Conservation (phyloP, 2,113 vertebrate genomes). For the Oreotrochilus melanogaster region DNA sequence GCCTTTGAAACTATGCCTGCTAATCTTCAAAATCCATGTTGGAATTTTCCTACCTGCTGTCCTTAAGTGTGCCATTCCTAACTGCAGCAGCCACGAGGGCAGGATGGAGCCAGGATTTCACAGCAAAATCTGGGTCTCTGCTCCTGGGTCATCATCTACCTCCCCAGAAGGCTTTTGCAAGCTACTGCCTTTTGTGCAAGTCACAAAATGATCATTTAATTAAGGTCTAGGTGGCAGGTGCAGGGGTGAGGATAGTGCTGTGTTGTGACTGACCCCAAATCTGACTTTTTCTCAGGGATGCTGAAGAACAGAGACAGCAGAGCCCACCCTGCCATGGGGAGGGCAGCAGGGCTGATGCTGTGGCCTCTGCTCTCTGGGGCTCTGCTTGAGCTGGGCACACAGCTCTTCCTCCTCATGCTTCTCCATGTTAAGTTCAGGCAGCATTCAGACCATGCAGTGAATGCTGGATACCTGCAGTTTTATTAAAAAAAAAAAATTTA, state of each 20-base stretch:
- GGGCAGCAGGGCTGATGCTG: neutral
- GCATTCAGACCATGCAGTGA: fast-evolving
- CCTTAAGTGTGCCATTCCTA: neutral
- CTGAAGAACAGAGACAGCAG: neutral
- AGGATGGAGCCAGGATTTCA: neutral
- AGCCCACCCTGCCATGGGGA: fast-evolving
- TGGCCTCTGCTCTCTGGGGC: fast-evolving
- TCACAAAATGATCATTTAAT: neutral
- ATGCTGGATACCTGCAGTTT: neutral
- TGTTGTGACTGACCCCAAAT: slow-evolving; percentile 16
- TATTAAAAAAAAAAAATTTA: neutral
- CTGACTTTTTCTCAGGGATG: neutral
- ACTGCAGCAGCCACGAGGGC: neutral
- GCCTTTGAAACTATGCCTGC: neutral
- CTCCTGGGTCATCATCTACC: neutral
- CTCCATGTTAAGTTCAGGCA: fast-evolving
- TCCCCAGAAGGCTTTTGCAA: neutral
- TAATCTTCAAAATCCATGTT: slow-evolving; percentile 19
- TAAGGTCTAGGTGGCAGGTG: neutral
- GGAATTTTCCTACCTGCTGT: slow-evolving; percentile 39
- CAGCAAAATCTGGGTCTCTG: neutral
- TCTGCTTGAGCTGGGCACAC: fast-evolving
- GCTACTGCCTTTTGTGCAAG: neutral
- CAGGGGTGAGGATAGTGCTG: neutral
- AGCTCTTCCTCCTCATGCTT: neutral